Base-by-base conservation (phyloP, 2,113 vertebrate genomes). In the Heterocephalus glaber region DNA sequence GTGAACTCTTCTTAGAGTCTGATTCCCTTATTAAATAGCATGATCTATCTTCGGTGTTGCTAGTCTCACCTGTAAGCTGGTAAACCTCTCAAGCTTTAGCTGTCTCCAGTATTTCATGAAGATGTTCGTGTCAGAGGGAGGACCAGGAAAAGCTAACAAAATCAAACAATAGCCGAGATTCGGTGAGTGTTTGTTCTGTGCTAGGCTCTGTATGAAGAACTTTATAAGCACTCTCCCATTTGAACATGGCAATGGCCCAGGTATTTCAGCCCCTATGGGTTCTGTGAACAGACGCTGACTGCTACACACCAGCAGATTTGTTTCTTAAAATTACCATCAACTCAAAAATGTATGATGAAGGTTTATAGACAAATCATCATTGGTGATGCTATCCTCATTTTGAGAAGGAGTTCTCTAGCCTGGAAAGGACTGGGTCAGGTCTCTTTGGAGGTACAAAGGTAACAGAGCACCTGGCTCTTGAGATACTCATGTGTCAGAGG, bases 1-100 rank as follows among this genome's bases (percentile, higher is more conserved):
- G 86, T 85, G 93, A 94, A 97, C 95, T 95, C 68, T 19, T 92
- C 60, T 89, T 76, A 92, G 41, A 70, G 74, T 81, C 20, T 60
- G 52, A 19, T 16, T 56, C 19, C 19, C 10, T 79, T 91, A 47
- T 77, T 91, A 89, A 90, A 86, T n/a, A 80, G 30, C n/a, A 2
- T 49, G 56, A 38, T 24, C 19, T 61, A 14, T 58, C 35, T 38
- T 26, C 58, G 79, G 24, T 41, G 33, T 56, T 85, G 82, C 14
- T 86, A 33, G 12, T 68, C 94, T 80, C 65, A 30, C 44, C 38
- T n/a, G 10, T 49, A 96, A 82, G 3, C 12, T 47, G 33, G 90
- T 54, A 74, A n/a, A 66, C 30, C n/a, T 89, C 52, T 66, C 44
- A 76, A 54, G 30, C 56, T 77, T n/a, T 56, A 54, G 19, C 60